Base-by-base conservation (phyloP, 1,140 invertebrate species). In the Drosophila pachea region DNA sequence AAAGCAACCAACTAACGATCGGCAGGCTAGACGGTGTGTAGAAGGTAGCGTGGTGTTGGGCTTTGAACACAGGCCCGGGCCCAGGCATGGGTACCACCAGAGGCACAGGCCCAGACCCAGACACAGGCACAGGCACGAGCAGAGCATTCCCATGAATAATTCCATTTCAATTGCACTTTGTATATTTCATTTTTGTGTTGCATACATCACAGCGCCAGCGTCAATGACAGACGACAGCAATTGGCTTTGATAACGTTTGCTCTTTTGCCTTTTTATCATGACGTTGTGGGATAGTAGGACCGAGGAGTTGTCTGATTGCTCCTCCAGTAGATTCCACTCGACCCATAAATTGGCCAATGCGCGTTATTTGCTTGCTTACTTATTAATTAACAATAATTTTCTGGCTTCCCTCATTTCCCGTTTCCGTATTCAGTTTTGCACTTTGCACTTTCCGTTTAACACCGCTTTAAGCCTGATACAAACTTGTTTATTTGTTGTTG, bases 131-230 rank as follows among this genome's bases (percentile, higher is more conserved):
- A 40, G 56, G 61, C 22, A 40, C 49, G 31, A 48, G 38, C 33
- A 67, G 33, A 66, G 49, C 71, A 76, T 73, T 66, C 73, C 79
- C 73, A 84, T 84, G 79, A 84, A 84, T 84, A 84, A 84, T 84
- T 84, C 81, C 76, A 79, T 75, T 83, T 78, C 78, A 83, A 83
- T 84, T 84, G 50, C 78, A 83, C 81, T 79, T 82, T 84, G 76
- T 84, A 74, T 76, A 76, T 84, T 84, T 83, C 73, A 84, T 83
- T 79, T 83, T 84, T 83, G 72, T 65, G 68, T 71, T 67, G 59
- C 75, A 82, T 75, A 74, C 78, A 83, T 83, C 79, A 79, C 49
- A 47, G 58, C 49, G 47, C 29, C 47, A 61, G 54, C 76, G 69
- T 70, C 78, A 83, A 48, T 72, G 79, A 45, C 78, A 83, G 78